phyloP scores from a whole-genome alignment of 1,140 invertebrate species.

The Lanistes nyassanus region DNA sequence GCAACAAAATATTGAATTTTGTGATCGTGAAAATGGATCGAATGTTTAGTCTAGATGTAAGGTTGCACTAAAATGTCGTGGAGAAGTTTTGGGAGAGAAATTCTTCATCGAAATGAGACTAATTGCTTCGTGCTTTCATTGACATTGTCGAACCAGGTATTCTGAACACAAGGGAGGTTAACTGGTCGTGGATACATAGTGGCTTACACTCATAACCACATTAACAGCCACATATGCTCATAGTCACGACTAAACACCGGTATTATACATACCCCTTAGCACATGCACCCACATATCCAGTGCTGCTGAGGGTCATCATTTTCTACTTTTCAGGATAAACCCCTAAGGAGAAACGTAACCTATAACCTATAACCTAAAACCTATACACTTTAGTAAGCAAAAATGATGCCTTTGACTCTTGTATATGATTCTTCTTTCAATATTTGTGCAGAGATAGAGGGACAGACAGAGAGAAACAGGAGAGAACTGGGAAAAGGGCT shows the following conservation, averaged over 20 bases:
- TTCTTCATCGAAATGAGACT: no score
- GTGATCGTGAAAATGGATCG: neutral
- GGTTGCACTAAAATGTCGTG: no score
- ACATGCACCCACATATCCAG: neutral
- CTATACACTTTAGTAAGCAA: neutral
- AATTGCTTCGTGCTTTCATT: no score
- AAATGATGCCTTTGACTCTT: no score
- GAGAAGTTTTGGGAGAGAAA: no score
- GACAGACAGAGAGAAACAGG: no score
- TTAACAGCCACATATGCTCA: constrained; percentile 13
- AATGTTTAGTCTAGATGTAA: neutral
- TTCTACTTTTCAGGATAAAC: no score
- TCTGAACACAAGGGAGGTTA: neutral
- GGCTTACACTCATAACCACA: neutral
- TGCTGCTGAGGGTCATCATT: neutral
- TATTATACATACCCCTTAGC: neutral
- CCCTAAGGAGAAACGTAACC: neutral
- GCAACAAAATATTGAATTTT: neutral
- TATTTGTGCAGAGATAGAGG: no score
- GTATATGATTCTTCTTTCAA: no score
- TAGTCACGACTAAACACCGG: neutral
- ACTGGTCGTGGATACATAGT: neutral
- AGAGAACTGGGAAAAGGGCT: no score
- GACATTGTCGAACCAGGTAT: neutral
- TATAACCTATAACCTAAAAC: neutral